Evolutionary conservation across 2,888 invertebrate genomes (phyloP).

Genomic region (Celastrina argiolus): DNA sequence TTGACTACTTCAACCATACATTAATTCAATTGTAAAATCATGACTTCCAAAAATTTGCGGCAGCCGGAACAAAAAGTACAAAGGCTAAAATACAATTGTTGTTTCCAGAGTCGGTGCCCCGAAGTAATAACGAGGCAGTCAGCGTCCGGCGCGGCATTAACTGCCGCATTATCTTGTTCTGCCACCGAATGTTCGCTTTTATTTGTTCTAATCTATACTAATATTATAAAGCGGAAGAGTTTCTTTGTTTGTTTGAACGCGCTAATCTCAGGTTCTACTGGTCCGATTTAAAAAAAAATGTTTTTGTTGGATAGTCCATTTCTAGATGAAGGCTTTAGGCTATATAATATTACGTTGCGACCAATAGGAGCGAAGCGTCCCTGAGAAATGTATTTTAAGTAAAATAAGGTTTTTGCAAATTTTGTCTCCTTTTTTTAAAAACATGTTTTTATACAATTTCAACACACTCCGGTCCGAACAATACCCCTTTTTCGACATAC

Average conservation of each 20-base stretch:
- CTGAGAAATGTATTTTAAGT: too few species aligned
- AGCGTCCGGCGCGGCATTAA: slow-evolving; percentile 58
- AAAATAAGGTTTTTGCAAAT: too few species aligned
- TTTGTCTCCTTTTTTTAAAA: too few species aligned
- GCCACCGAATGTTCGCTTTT: slow-evolving; percentile 62
- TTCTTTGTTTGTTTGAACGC: background rate
- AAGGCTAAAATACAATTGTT: slow-evolving; percentile 20
- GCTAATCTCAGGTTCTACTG: too few species aligned
- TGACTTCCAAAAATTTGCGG: background rate
- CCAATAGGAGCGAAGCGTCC: too few species aligned
- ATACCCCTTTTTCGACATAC: too few species aligned
- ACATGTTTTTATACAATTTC: too few species aligned
- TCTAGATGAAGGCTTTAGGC: too few species aligned
- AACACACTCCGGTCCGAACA: too few species aligned
- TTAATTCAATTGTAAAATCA: background rate
- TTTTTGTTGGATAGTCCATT: too few species aligned
- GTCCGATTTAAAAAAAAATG: too few species aligned
- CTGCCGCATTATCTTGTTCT: slow-evolving; percentile 58
- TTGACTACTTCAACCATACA: background rate
- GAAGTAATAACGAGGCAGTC: slow-evolving; percentile 48
- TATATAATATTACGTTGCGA: too few species aligned
- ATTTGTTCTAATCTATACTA: slow-evolving; percentile 42
- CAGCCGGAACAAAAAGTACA: slow-evolving; percentile 7
- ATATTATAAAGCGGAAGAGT: slow-evolving; percentile 22
- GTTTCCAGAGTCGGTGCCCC: slow-evolving; percentile 28